Percentiles rank a stretch among this genome's conserved stretches.
Evolutionary conservation across 2,797 vertebrate genomes (phyloP).

Genomic region (Triplophysa bombifrons): DNA sequence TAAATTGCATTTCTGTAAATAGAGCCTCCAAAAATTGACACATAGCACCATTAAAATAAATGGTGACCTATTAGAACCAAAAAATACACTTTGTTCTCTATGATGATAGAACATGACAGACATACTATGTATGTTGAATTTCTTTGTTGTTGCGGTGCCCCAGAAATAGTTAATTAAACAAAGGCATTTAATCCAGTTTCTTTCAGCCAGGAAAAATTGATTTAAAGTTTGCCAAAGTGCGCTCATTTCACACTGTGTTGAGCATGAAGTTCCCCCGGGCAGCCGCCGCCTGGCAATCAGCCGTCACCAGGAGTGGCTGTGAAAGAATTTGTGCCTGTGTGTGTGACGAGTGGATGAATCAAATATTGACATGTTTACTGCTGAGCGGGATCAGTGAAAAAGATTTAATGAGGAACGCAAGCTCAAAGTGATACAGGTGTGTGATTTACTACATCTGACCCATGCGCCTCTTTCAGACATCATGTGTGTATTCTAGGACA

Average conservation of each 20-base stretch:
- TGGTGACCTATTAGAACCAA: neutral
- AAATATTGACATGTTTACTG: slow-evolving; percentile 69
- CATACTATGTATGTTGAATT: slow-evolving; percentile 6
- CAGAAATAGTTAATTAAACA: slow-evolving; percentile 61
- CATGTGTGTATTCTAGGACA: slow-evolving; percentile 26
- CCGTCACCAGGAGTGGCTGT: slow-evolving; percentile 21
- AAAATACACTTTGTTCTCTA: no score
- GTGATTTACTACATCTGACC: neutral
- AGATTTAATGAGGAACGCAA: slow-evolving; percentile 66
- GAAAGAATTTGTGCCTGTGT: slow-evolving; percentile 43
- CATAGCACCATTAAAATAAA: no score
- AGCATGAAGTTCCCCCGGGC: slow-evolving; percentile 59
- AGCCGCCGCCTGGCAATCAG: slow-evolving; percentile 64
- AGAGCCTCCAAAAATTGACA: no score
- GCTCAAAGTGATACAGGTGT: slow-evolving; percentile 18
- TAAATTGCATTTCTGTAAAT: no score
- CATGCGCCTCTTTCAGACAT: neutral
- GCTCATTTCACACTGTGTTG: slow-evolving; percentile 72
- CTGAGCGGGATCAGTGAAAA: slow-evolving; percentile 55
- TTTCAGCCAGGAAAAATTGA: slow-evolving; percentile 62
- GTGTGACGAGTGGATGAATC: slow-evolving; percentile 52
- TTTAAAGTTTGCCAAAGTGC: slow-evolving; percentile 66
- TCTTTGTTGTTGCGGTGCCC: slow-evolving; percentile 40
- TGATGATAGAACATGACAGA: no score
- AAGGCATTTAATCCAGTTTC: slow-evolving; percentile 53